Evolutionary conservation across 1,140 invertebrate species (phyloP).

Genomic region (Drosophila kurseongensis): DNA sequence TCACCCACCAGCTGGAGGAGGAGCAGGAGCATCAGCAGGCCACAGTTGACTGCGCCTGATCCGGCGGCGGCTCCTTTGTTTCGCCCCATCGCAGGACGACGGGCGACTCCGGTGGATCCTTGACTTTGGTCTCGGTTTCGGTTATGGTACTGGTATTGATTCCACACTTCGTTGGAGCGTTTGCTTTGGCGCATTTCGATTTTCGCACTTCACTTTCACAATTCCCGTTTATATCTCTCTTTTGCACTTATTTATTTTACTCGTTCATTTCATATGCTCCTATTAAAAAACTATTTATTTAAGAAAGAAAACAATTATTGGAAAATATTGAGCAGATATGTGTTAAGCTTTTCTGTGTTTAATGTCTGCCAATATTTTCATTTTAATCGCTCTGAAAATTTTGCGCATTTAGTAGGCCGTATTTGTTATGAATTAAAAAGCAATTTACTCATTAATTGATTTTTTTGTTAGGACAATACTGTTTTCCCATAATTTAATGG

Average conservation of each 20-base stretch:
- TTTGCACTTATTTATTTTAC: slow-evolving; percentile 5
- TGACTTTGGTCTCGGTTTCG: slow-evolving; percentile 35
- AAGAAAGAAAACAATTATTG: not conserved
- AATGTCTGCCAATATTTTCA: slow-evolving; percentile 21
- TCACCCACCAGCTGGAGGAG: slow-evolving; percentile 56
- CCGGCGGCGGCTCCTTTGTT: slow-evolving; percentile 50
- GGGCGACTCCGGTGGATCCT: slow-evolving; percentile 58
- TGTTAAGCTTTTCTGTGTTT: not conserved
- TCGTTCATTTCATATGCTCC: slow-evolving; percentile 26
- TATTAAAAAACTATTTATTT: slow-evolving; percentile 5
- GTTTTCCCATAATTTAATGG: slow-evolving; percentile 10
- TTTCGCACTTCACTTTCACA: slow-evolving; percentile 48
- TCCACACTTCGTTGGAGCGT: slow-evolving; percentile 28
- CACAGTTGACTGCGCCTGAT: slow-evolving; percentile 35
- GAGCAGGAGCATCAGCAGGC: slow-evolving; percentile 54
- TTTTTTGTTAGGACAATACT: not conserved
- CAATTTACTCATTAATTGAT: slow-evolving; percentile 44
- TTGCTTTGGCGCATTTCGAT: slow-evolving; percentile 42
- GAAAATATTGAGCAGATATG: slow-evolving; percentile 19
- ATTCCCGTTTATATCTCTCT: slow-evolving; percentile 9
- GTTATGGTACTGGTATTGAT: slow-evolving; percentile 29
- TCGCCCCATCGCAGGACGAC: slow-evolving; percentile 58
- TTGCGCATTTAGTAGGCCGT: slow-evolving; percentile 36
- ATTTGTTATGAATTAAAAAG: slow-evolving; percentile 60
- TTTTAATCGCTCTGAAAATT: slow-evolving; percentile 13